Percentiles rank a stretch among this genome's conserved stretches.
phyloP scores from a whole-genome alignment of 1,140 invertebrate genomes.

The Orchestia grillus region DNA sequence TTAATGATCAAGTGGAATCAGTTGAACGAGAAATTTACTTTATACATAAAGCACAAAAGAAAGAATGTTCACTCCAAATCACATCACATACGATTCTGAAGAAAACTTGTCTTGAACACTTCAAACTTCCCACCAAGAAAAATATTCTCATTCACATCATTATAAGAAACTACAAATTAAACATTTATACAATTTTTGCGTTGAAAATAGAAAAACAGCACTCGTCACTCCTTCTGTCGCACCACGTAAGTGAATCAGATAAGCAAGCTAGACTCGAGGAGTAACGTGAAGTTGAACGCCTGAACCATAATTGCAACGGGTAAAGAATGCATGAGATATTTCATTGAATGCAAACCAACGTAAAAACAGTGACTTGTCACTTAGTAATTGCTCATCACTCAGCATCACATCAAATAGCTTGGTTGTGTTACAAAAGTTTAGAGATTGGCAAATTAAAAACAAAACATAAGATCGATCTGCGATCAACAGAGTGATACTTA shows the following conservation, averaged over 20 bases:
- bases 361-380: background rate
- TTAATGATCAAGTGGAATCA: no score
- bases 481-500: background rate
- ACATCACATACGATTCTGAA: no score
- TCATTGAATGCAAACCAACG: background rate
- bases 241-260: background rate
- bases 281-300: background rate
- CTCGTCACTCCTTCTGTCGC: background rate
- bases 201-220: background rate
- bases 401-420: background rate
- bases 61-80: background rate
- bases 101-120: no score
- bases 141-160: background rate
- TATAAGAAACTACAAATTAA: background rate
- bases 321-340: background rate
- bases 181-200: background rate
- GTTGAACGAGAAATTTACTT: no score
- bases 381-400: background rate
- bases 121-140: background rate
- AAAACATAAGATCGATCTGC: constrained; percentile 21
- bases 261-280: background rate
- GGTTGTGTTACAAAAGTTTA: background rate
- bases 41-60: background rate
- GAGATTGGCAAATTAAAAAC: background rate
- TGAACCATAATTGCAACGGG: background rate